Evolutionary conservation across 1,140 invertebrate species (phyloP).

Genomic region (Meloidogyne chitwoodi): DNA sequence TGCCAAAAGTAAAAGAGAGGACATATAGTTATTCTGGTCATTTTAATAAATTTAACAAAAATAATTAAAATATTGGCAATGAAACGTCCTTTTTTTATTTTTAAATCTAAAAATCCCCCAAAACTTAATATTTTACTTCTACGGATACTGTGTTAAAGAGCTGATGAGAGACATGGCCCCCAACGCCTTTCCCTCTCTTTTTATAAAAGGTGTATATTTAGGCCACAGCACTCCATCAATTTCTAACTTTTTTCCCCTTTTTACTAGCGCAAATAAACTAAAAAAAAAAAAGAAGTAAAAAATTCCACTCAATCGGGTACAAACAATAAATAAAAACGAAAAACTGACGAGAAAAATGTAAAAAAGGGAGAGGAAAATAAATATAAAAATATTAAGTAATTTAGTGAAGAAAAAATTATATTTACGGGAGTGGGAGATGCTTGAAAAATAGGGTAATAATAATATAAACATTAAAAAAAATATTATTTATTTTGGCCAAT

Average conservation of each 20-base stretch:
- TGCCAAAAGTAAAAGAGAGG: not conserved
- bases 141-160: not conserved
- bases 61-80: no score
- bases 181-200: not conserved
- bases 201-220: not conserved
- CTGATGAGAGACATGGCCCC: not conserved
- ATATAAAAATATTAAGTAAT: not conserved
- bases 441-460: not conserved
- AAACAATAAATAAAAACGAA: no score
- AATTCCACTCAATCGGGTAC: not conserved
- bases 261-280: not conserved
- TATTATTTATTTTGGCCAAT: no score
- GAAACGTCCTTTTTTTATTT: no score
- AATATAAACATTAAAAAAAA: not conserved
- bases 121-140: no score
- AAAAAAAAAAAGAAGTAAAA: not conserved
- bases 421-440: not conserved
- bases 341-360: not conserved
- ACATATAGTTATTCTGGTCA: not conserved
- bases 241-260: not conserved
- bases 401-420: not conserved
- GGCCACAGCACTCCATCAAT: not conserved
- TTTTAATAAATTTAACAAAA: no score
- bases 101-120: no score
- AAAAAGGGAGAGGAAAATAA: not conserved